phyloP scores from a whole-genome alignment of 2,797 vertebrate species.

The Coregonus suidteri region DNA sequence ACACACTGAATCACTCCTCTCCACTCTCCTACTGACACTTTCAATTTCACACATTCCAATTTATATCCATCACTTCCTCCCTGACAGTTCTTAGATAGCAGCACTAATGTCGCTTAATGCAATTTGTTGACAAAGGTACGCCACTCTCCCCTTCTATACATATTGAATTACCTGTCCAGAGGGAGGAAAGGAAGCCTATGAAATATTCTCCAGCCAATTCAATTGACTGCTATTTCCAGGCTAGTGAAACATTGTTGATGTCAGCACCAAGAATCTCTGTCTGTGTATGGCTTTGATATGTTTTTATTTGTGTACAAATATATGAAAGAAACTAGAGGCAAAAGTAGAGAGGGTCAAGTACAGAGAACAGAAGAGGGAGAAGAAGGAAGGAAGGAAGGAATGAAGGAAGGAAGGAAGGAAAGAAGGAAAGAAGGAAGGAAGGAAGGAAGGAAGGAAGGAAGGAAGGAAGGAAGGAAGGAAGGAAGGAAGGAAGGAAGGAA shows the following conservation, averaged over 20 bases:
- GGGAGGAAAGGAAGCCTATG: not conserved
- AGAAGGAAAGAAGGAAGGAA: too few species aligned
- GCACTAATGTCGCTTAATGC: slow-evolving; percentile 39
- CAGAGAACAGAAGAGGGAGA: not conserved
- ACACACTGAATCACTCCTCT: slow-evolving; percentile 3
- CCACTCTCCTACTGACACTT: slow-evolving; percentile 28
- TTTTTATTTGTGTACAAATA: not conserved
- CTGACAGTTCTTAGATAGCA: slow-evolving; percentile 33
- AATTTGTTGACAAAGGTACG: slow-evolving; percentile 34
- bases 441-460: too few species aligned
- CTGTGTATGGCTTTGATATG: not conserved
- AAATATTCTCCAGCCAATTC: slow-evolving; percentile 23
- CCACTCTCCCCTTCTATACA: slow-evolving; percentile 20
- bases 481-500: not conserved
- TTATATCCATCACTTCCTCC: slow-evolving; percentile 34
- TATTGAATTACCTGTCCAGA: slow-evolving; percentile 33
- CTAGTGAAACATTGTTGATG: slow-evolving; percentile 13
- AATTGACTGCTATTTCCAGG: slow-evolving; percentile 23
- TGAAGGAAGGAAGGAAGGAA: too few species aligned
- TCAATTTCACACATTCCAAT: slow-evolving; percentile 35
- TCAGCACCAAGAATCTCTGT: slow-evolving; percentile 6
- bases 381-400: too few species aligned
- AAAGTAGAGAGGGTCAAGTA: not conserved
- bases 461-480: too few species aligned
- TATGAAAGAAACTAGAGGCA: not conserved